Conservation (phyloP, 2,113 vertebrate genomes). For the Neodontobutis hainanensis region DNA sequence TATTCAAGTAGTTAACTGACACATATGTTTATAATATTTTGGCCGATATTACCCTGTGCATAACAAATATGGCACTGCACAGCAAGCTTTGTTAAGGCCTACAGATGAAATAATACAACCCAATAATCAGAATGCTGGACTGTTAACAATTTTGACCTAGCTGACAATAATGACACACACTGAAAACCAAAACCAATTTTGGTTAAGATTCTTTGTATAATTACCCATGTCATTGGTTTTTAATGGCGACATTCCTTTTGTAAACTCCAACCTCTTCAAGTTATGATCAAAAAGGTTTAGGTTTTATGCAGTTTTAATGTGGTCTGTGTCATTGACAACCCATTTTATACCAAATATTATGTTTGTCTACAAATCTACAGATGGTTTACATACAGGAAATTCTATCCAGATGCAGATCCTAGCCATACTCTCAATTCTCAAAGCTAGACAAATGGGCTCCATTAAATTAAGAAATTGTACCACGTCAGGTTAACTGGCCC, state of each 20-base stretch:
- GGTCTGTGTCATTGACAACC: not conserved
- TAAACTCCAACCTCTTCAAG: not conserved
- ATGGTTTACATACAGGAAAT: not conserved
- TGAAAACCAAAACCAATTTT: not conserved
- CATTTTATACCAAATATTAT: not conserved
- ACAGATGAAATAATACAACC: not conserved
- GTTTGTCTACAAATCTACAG: not conserved
- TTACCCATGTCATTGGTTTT: not conserved
- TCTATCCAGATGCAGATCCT: not conserved
- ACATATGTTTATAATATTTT: not conserved
- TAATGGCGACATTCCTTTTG: not conserved
- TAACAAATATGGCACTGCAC: too few relatives aligned
- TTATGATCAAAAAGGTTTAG: not conserved
- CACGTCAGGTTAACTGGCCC: conserved; percentile 1
- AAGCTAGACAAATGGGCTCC: conserved; percentile 3
- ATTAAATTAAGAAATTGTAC: not conserved
- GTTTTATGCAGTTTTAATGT: not conserved
- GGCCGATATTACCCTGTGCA: too few relatives aligned
- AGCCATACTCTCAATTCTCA: not conserved
- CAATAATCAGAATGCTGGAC: not conserved
- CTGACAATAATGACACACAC: not conserved
- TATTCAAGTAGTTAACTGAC: not conserved
- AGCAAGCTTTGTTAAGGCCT: not conserved
- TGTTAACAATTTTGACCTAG: not conserved
- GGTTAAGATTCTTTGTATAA: conserved; percentile 1